phyloP scores from a whole-genome alignment of 64 coral and sea anemone genomes.

The Montipora capricornis region DNA sequence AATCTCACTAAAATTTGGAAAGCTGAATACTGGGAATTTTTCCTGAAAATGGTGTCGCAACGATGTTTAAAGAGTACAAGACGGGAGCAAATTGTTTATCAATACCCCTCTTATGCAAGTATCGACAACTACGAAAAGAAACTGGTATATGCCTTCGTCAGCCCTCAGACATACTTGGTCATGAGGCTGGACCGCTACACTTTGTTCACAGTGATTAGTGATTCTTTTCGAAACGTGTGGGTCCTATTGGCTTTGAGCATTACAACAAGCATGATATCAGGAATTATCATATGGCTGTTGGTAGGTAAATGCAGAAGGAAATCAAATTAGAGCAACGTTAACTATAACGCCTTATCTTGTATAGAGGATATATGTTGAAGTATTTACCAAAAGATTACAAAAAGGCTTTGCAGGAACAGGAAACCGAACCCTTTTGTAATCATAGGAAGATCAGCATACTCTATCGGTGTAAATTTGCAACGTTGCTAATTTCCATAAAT shows the following conservation, averaged over 20 bases:
- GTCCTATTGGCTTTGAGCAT: not conserved
- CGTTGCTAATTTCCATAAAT: no score
- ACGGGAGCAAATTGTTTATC: not conserved
- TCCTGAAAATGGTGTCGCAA: constrained; percentile 2
- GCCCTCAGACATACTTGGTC: not conserved
- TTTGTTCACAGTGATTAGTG: not conserved
- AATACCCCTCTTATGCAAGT: not conserved
- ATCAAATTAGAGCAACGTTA: no score
- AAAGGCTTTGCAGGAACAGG: no score
- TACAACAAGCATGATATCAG: constrained; percentile 1
- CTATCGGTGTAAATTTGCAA: no score
- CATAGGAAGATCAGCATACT: no score
- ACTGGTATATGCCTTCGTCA: not conserved
- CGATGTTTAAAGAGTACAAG: not conserved
- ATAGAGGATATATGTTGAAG: no score
- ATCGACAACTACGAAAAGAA: no score
- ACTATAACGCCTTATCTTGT: no score
- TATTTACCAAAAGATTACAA: no score
- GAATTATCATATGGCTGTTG: constrained; percentile 43
- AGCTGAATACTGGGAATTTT: not conserved
- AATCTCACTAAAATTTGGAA: not conserved
- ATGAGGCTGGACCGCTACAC: not conserved
- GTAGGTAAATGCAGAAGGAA: not conserved
- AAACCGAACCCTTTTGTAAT: no score
- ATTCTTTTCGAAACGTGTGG: not conserved